Base-by-base conservation (phyloP, 1,140 invertebrate species). In the Zaprionus ornatus region DNA sequence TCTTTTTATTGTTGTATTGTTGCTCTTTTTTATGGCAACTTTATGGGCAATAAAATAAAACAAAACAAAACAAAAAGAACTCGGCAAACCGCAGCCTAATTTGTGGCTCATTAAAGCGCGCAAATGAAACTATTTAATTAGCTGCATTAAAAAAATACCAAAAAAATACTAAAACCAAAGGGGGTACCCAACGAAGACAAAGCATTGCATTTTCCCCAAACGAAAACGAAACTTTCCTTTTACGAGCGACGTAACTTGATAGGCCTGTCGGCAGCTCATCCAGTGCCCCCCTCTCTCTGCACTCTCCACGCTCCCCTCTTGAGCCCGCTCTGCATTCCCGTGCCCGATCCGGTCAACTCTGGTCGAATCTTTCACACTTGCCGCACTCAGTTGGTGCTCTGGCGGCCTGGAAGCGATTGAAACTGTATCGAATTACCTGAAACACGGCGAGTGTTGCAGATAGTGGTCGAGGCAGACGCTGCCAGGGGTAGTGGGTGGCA, bases 301-400 rank as follows among this genome's bases (percentile, higher is more conserved):
- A 17, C 17, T n/a, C 40, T 27, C 27, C 35, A n/a, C n/a, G n/a
- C n/a, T n/a, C n/a, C n/a, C n/a, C n/a, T n/a, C n/a, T n/a, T n/a
- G n/a, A 17, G n/a, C 40, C 35, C 57, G 15, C 57, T 50, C 7
- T 60, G 37, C 37, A 56, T 48, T 15, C 52, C 32, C 27, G 65
- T 64, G 54, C 56, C 74, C 81, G 62, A 77, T 15, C 64, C 65
- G 75, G 54, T 67, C 77, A 77, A 79, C 63, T 74, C 66, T 50
- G 60, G 57, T 64, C 56, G 80, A 77, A 88, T 90, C 78, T 88
- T 90, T 90, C 85, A 90, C 85, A 90, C 85, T 90, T 90, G 86
- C 86, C 85, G 85, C 84, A 88, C 84, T 90, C 84, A 66, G 67
- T 80, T 63, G 63, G 35, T 60, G 65, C 60, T 50, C 32, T 37